Conservation (phyloP, 2,797 vertebrate species). For the Scolopax bukidnonensis region DNA sequence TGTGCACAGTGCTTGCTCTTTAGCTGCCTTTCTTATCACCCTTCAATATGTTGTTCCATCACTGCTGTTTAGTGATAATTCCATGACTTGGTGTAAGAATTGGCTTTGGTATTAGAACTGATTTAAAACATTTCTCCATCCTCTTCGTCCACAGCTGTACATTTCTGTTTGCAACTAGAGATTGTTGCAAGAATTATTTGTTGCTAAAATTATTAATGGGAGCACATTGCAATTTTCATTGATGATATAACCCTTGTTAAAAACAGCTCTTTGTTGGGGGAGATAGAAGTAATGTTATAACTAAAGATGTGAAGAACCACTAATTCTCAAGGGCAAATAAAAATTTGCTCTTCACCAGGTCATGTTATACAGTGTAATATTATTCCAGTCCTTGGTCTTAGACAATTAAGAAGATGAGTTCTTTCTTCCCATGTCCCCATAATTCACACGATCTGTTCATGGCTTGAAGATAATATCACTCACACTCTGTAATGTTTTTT, state of each 20-base stretch:
- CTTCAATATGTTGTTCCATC: neutral
- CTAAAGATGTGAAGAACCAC: neutral
- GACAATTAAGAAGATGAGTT: neutral
- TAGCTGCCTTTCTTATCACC: neutral
- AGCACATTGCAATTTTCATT: neutral
- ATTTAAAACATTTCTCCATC: neutral
- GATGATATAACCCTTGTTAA: neutral
- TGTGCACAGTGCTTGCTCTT: neutral
- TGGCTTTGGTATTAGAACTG: neutral
- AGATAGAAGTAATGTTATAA: neutral
- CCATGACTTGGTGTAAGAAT: neutral
- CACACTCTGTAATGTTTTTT: neutral
- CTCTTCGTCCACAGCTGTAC: neutral
- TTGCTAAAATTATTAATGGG: neutral
- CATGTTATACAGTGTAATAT: neutral
- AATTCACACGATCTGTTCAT: neutral
- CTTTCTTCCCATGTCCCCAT: fast-evolving
- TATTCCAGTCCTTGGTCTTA: neutral
- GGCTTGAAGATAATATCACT: neutral
- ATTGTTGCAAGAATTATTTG: neutral
- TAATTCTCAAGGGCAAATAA: neutral
- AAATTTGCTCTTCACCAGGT: neutral
- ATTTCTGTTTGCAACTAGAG: neutral
- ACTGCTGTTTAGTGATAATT: neutral
- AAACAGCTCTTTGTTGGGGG: neutral